Conservation (phyloP, 2,113 vertebrate genomes). For the Ursus arctos region DNA sequence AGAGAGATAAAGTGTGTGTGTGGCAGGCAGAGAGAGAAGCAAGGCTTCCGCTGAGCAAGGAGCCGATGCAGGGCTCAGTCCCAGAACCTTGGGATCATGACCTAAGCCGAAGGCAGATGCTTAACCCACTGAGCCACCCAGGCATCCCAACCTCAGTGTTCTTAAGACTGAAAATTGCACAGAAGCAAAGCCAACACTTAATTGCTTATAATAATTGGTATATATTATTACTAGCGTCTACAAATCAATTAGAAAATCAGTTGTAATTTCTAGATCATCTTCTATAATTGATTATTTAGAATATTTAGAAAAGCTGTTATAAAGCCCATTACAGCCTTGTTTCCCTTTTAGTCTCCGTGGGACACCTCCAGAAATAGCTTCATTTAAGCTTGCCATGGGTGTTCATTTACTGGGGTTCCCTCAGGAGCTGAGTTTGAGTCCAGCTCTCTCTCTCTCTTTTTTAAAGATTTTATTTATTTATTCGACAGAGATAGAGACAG, state of each 20-base stretch:
- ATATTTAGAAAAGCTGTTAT: slow-evolving; percentile 1
- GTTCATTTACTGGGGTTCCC: not conserved
- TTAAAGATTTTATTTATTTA: no score
- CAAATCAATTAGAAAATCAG: not conserved
- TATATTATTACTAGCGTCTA: not conserved
- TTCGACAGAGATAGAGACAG: no score
- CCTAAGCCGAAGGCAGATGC: no score
- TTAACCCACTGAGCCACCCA: no score
- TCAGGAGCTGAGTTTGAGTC: not conserved
- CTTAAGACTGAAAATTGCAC: slow-evolving; percentile 1
- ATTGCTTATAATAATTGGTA: not conserved
- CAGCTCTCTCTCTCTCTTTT: not conserved
- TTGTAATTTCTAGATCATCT: not conserved
- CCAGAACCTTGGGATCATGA: no score
- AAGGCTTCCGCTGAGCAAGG: no score
- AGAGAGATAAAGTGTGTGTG: no score
- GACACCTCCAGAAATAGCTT: not conserved
- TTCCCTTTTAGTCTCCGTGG: not conserved
- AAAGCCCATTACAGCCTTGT: not conserved
- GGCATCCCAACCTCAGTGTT: not conserved
- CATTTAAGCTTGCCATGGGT: not conserved
- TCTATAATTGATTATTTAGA: not conserved
- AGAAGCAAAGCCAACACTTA: not conserved
- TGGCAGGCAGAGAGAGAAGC: no score
- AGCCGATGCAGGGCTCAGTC: no score